Percentiles rank a stretch among this genome's conserved stretches.
Evolutionary conservation across 2,888 invertebrate species (phyloP).

Genomic region (Drosophila setosimentum): DNA sequence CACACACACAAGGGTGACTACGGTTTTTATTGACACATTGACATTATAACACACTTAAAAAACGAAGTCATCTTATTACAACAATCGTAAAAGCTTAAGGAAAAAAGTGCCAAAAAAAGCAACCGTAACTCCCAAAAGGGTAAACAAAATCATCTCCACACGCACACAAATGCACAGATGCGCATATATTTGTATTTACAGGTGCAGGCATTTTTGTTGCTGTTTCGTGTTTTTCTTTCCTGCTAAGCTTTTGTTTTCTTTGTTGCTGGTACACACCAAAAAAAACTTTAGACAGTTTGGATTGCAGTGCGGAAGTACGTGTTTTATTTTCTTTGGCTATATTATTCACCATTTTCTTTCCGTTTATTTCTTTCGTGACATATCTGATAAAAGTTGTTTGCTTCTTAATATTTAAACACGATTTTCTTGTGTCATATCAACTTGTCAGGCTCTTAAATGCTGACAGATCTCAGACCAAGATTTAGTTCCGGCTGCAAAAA

Average conservation of each 20-base stretch:
- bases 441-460: conserved; percentile 29
- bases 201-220: conserved; percentile 38
- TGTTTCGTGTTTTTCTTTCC: neutral
- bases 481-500: conserved; percentile 62
- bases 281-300: conserved; percentile 18
- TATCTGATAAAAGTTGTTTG: conserved; percentile 34
- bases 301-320: conserved; percentile 58
- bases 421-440: conserved; percentile 49
- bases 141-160: conserved; percentile 14
- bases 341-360: conserved; percentile 37
- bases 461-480: conserved; percentile 48
- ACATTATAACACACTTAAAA: conserved; percentile 52
- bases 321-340: conserved; percentile 41
- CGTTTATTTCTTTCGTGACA: conserved; percentile 63
- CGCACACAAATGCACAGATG: neutral
- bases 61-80: conserved; percentile 44
- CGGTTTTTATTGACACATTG: conserved; percentile 51
- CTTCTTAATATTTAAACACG: conserved; percentile 56
- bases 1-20: conserved; percentile 12
- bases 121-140: conserved; percentile 38
- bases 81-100: conserved; percentile 40
- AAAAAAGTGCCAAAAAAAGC: conserved; percentile 27
- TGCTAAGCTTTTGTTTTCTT: conserved; percentile 6
- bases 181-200: conserved; percentile 15
- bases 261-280: neutral